These are phyloP conservation scores for Coluber constrictor DNA, from an alignment of 2,797 vertebrate genomes.

Conservation along the genomic window DNA sequence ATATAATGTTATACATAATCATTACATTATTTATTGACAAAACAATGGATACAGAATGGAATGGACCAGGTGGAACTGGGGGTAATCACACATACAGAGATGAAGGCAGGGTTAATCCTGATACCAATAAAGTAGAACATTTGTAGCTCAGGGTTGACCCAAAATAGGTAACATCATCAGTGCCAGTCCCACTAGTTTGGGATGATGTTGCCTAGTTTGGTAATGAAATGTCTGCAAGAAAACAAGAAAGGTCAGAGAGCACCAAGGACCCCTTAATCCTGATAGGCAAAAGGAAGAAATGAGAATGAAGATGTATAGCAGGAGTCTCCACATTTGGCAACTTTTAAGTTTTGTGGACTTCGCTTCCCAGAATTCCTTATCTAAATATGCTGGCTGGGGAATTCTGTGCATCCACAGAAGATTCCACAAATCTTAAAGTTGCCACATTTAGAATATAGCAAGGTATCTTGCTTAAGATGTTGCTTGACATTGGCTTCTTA, in stretches of 20 bases:
- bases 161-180: too few relatives aligned
- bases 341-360: neutral
- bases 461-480: neutral
- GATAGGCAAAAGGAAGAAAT: neutral
- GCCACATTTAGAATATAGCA: neutral
- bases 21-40: neutral
- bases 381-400: neutral
- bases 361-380: neutral
- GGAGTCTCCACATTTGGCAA: neutral
- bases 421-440: neutral
- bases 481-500: neutral
- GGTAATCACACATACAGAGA: neutral
- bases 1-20: neutral
- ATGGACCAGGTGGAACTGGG: neutral
- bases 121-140: too few relatives aligned
- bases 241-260: neutral
- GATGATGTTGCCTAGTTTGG: too few relatives aligned
- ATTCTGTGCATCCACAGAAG: neutral
- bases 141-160: too few relatives aligned
- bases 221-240: neutral
- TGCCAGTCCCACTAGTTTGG: too few relatives aligned
- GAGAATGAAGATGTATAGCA: neutral
- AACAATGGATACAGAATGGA: neutral
- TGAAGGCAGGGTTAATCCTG: neutral
- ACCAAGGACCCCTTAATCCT: neutral